Evolutionary conservation across 2,797 vertebrate genomes (phyloP).

Genomic region (Pantherophis vulpinus): DNA sequence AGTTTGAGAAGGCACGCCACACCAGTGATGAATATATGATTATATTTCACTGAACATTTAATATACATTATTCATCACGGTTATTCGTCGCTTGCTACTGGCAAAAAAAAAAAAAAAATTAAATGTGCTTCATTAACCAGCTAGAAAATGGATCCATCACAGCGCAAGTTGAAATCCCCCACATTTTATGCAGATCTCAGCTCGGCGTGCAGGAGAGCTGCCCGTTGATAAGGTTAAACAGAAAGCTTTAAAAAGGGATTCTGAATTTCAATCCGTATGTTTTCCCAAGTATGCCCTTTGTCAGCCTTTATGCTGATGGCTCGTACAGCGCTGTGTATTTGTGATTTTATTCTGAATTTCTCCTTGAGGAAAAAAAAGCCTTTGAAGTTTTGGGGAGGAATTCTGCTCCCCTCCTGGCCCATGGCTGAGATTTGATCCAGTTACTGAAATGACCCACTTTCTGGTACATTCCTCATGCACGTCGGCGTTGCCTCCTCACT

Average conservation of each 20-base stretch:
- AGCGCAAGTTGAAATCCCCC: not conserved
- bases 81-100: not conserved
- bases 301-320: not conserved
- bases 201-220: not conserved
- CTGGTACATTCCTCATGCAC: not conserved
- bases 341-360: not conserved
- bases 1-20: not conserved
- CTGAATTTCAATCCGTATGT: not conserved
- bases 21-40: not conserved
- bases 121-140: not conserved
- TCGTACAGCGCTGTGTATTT: not conserved
- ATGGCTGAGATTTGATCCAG: not conserved
- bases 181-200: not conserved
- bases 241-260: not conserved
- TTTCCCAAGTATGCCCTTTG: not conserved
- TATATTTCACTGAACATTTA: not conserved
- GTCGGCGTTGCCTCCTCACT: not conserved
- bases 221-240: not conserved
- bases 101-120: not conserved
- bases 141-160: not conserved
- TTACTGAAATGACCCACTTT: not conserved
- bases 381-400: not conserved
- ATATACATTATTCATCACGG: not conserved
- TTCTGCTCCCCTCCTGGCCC: not conserved
- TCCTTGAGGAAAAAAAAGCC: not conserved